phyloP scores from a whole-genome alignment of 2,113 vertebrate species.

The Thymallus thymallus region DNA sequence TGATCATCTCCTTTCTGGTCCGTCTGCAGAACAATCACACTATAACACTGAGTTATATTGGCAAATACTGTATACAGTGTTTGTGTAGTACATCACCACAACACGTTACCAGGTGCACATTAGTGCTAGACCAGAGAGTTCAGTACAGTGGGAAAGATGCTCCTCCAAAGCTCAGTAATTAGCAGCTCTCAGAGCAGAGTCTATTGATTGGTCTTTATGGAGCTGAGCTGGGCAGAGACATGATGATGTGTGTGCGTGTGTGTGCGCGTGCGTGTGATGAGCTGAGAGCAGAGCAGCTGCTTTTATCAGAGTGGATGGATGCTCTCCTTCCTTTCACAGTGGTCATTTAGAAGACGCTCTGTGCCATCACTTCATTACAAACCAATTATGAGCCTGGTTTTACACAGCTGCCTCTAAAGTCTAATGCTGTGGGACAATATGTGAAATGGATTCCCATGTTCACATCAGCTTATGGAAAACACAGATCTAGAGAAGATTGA shows the following conservation, averaged over 20 bases:
- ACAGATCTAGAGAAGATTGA: not conserved
- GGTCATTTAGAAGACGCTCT: slow-evolving; percentile 1
- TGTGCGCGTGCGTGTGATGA: not conserved
- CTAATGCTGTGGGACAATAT: not conserved
- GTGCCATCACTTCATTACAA: slow-evolving; percentile 5
- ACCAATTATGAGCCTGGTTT: not conserved
- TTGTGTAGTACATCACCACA: not conserved
- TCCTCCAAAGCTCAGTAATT: not conserved
- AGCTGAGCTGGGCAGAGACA: not conserved
- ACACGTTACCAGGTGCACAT: not conserved
- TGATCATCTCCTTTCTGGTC: not conserved
- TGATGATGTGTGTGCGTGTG: not conserved
- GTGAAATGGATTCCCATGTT: not conserved
- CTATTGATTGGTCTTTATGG: not conserved
- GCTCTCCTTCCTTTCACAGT: slow-evolving; percentile 2
- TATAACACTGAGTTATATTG: not conserved
- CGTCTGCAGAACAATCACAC: not conserved
- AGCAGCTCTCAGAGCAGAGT: not conserved
- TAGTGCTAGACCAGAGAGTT: not conserved
- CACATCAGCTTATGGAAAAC: not conserved
- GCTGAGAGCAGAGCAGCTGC: not conserved
- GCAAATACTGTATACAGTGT: not conserved
- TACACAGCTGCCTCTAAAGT: not conserved
- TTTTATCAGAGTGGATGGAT: slow-evolving; percentile 6
- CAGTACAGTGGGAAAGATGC: not conserved